Evolutionary conservation across 2,797 vertebrate species (phyloP).

Genomic region (Dipus sagitta): DNA sequence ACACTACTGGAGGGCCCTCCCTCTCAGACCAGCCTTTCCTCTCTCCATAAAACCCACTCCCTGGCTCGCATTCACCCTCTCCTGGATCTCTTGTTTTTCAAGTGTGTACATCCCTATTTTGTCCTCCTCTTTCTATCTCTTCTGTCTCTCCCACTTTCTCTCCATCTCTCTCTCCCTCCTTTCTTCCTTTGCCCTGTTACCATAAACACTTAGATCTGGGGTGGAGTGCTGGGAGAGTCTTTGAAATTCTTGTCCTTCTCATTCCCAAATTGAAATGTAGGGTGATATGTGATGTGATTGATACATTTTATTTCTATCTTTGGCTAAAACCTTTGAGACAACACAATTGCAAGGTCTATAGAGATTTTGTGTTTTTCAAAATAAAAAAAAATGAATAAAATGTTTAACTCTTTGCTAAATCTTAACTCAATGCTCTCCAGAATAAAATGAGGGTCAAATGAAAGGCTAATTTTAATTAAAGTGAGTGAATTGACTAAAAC

Average conservation of each 20-base stretch:
- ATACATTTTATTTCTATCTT: slow-evolving; percentile 7
- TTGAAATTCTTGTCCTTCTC: slow-evolving; percentile 37
- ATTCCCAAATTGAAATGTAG: slow-evolving; percentile 31
- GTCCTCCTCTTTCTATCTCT: too few species aligned
- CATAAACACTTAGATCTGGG: not conserved
- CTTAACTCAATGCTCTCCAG: slow-evolving; percentile 70
- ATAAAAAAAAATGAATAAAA: slow-evolving; percentile 60
- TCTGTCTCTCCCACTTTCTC: too few species aligned
- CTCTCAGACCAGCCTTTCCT: too few species aligned
- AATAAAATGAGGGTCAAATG: slow-evolving; percentile 82
- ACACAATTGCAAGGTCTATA: slow-evolving; percentile 27
- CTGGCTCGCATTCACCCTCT: too few species aligned
- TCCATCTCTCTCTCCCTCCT: too few species aligned
- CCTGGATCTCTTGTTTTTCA: too few species aligned
- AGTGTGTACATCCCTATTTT: too few species aligned
- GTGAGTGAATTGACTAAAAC: slow-evolving; percentile 86
- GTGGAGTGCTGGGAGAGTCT: not conserved
- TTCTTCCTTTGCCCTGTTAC: too few species aligned
- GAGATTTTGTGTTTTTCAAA: not conserved
- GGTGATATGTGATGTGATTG: not conserved
- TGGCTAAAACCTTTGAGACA: slow-evolving; percentile 4
- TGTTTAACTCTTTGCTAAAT: slow-evolving; percentile 69
- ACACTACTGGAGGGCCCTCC: too few species aligned
- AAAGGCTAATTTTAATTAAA: slow-evolving; percentile 87
- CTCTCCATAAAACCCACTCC: too few species aligned